Percentiles rank a stretch among this genome's conserved stretches.
Conservation (phyloP, 2,113 vertebrate species). For the Zosterops japonicus region DNA sequence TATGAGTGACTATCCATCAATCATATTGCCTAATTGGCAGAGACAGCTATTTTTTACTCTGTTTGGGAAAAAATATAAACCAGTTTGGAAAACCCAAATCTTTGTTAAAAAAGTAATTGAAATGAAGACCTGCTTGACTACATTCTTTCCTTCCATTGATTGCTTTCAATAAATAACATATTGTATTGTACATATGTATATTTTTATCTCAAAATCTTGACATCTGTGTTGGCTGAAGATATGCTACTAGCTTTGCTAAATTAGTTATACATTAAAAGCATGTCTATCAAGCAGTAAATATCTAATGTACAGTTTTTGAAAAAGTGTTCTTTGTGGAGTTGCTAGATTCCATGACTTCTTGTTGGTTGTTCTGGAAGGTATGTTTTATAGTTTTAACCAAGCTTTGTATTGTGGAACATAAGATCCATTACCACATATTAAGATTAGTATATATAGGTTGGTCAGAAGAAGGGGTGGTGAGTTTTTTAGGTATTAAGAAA, state of each 20-base stretch:
- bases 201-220: neutral
- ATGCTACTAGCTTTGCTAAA: neutral
- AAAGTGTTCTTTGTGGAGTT: neutral
- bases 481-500: neutral
- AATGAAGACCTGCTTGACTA: neutral
- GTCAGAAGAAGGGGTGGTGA: neutral
- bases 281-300: neutral
- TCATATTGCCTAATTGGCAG: neutral
- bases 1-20: neutral
- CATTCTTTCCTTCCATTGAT: neutral
- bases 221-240: neutral
- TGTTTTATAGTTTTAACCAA: neutral
- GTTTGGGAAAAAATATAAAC: neutral
- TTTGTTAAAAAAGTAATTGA: neutral
- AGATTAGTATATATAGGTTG: neutral
- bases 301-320: neutral
- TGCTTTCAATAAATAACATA: neutral
- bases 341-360: neutral
- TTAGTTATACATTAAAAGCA: neutral
- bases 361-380: neutral
- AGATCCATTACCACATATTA: neutral
- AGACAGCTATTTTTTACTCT: neutral
- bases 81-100: neutral
- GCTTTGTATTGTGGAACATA: accelerated
- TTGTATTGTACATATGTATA: neutral